Evolutionary conservation across 2,797 vertebrate genomes (phyloP), one percentile per base, ranked within the genome.

Genomic region (Chaetophractus vellerosus): DNA sequence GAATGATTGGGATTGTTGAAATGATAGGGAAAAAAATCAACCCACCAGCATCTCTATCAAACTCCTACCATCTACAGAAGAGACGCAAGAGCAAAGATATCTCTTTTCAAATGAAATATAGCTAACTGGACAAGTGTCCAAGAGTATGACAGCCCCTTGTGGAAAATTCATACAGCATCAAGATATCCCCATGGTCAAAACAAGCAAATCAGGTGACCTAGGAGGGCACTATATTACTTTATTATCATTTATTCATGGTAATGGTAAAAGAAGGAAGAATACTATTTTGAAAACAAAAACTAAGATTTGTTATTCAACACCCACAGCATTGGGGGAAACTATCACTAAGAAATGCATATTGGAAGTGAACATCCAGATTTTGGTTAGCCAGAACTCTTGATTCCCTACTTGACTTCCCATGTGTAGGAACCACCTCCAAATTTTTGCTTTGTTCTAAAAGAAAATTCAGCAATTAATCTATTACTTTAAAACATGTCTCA

Each of bases 281-380:
- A 59, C 28, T 55, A 89, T 75, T 81, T 92, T 75, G 24, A 84
- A 80, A 89, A 61, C 31, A 50, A 24, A 91, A 63, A 38, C 41
- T 21, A 48, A 61, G 16, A 81, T 38, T 69, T 63, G 33, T 61
- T 69, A 74, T 66, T 85, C n/a, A 61, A 4, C 24, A 68, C 41
- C 61, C 7, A 75, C 3, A 21, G 38, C 24, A 33, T 2, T 75
- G 45, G 69, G 38, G 48, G 55, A 50, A 80, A 78, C 31, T 28
- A 72, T 23, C 55, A 83, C 36, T 50, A 57, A 57, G 57, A 76
- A 33, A 52, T n/a, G 16, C 23, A 3, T 26, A 31, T 38, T 88
- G 38, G 79, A 21, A 78, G 9, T 50, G 50, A 57, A 15, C 16
- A 28, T 33, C 24, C 31, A 59, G 63, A 23, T 31, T 71, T 16